These are phyloP conservation scores for Catonia carolina DNA, from an alignment of 2,888 invertebrate genomes.

Conservation along the genomic window DNA sequence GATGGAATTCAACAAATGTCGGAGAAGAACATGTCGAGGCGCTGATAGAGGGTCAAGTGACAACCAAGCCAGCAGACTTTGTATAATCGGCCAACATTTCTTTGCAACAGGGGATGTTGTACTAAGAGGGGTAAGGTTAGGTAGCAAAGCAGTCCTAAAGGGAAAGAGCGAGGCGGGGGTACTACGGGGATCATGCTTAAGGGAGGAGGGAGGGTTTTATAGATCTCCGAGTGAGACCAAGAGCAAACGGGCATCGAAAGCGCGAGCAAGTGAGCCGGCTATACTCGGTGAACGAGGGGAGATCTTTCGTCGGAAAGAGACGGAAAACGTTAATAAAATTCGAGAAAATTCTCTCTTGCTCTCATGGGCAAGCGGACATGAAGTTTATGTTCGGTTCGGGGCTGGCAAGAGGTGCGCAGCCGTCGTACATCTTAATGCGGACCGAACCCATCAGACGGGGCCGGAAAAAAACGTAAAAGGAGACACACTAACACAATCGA, in stretches of 20 bases:
- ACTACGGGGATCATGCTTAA: slow-evolving; percentile 17
- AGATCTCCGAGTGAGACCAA: slow-evolving; percentile 1
- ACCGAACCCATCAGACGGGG: slow-evolving; percentile 13
- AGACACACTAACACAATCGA: neutral
- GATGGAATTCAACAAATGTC: no score
- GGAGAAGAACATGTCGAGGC: neutral
- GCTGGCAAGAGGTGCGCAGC: slow-evolving; percentile 19
- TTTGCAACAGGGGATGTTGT: slow-evolving; percentile 25
- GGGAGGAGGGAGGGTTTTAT: slow-evolving; percentile 19
- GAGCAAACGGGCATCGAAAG: neutral
- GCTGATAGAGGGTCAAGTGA: neutral
- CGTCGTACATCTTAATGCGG: slow-evolving; percentile 22
- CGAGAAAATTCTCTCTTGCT: slow-evolving; percentile 25
- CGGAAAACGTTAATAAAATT: slow-evolving; percentile 27
- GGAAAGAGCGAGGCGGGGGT: slow-evolving; percentile 6
- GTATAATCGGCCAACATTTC: slow-evolving; percentile 27
- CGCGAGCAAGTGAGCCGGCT: slow-evolving; percentile 16
- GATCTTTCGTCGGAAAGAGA: slow-evolving; percentile 15
- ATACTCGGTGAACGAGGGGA: no score
- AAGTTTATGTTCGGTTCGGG: slow-evolving; percentile 16
- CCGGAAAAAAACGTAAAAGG: slow-evolving; percentile 23
- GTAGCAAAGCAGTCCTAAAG: slow-evolving; percentile 1
- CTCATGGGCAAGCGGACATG: slow-evolving; percentile 15
- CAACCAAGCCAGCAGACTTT: slow-evolving; percentile 19
- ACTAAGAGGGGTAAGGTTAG: slow-evolving; percentile 34